Base-by-base conservation (phyloP, 2,888 invertebrate species). In the Tipula confusa region DNA sequence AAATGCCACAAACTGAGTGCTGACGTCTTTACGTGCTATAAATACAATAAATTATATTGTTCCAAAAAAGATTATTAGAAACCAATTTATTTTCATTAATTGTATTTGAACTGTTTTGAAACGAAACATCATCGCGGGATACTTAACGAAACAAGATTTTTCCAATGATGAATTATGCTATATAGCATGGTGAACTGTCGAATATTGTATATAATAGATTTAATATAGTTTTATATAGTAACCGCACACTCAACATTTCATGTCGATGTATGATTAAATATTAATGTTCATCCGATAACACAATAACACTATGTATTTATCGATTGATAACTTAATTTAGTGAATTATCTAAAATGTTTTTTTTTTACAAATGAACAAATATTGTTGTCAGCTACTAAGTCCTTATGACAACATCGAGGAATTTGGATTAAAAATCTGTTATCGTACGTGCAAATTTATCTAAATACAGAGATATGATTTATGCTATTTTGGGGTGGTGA, bases 81-180 rank as follows among this genome's bases (percentile, higher is more conserved):
- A 64, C 24, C 64, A 64, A 64, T 64, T 64, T 64, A 64, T 64
- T 64, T 64, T 64, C 4, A 64, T 64, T 64, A 64, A 64, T 64
- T 64, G 64, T 24, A 64, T 64, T 64, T 64, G 64, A 64, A 24
- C 64, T 24, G 64, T 64, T 64, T 64, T 7, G 43, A 15, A 43
- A 15, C 15, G 43, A 18, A n/a, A 15, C 4, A 64, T 11, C 64
- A 64, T 64, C 24, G 64, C 64, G 64, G 64, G 64, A 64, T 64
- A 64, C 64, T 64, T 64, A 43, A 64, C 64, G 24, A 24, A 13
- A 64, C 24, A 9, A 1, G 64, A 64, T 64, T 24, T n/a, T 64
- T 64, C 2, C 15, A 24, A 48, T 48, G 48, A 18, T 18, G 48
- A 9, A 48, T 48, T 31, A 9, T 48, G 4, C 48, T 48, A n/a